Conservation (phyloP, 2,888 invertebrate species). For the Sphaerophoria taeniata region DNA sequence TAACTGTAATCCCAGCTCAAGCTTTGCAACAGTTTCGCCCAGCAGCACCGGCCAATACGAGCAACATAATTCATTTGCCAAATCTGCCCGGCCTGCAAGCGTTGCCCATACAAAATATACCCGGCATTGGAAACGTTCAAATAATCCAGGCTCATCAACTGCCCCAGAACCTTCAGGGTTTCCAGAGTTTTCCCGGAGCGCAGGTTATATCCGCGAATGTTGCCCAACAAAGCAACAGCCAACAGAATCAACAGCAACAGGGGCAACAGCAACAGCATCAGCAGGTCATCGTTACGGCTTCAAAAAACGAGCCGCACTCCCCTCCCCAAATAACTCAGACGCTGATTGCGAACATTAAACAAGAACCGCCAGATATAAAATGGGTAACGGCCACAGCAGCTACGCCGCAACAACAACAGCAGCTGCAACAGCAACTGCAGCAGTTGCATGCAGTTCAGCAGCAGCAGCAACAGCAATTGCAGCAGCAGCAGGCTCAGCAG, state of each 20-base stretch:
- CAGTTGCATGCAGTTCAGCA: conserved; percentile 75
- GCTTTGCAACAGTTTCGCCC: conserved; percentile 83
- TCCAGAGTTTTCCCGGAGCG: conserved; percentile 69
- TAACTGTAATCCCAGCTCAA: conserved; percentile 92
- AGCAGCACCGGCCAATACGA: conserved; percentile 71
- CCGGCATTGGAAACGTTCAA: conserved; percentile 92
- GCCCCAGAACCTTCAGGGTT: conserved; percentile 80
- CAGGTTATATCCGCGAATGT: conserved; percentile 64
- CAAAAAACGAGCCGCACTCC: conserved; percentile 81
- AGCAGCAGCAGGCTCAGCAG: conserved; percentile 63
- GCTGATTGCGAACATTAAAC: conserved; percentile 80
- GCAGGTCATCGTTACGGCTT: conserved; percentile 77
- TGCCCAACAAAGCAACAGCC: conserved; percentile 75
- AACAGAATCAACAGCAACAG: conserved; percentile 77
- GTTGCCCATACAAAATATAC: conserved; percentile 90
- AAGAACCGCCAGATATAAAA: conserved; percentile 81
- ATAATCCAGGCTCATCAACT: conserved; percentile 83
- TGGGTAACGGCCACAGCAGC: conserved; percentile 78
- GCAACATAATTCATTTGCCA: conserved; percentile 80
- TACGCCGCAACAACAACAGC: conserved; percentile 81
- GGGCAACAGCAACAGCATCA: conserved; percentile 78
- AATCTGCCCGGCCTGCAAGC: conserved; percentile 84
- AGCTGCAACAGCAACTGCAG: conserved; percentile 80
- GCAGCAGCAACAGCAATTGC: conserved; percentile 64
- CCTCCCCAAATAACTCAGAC: conserved; percentile 79